Conservation (phyloP, 2,888 invertebrate species). For the Stenichneumon culpator region DNA sequence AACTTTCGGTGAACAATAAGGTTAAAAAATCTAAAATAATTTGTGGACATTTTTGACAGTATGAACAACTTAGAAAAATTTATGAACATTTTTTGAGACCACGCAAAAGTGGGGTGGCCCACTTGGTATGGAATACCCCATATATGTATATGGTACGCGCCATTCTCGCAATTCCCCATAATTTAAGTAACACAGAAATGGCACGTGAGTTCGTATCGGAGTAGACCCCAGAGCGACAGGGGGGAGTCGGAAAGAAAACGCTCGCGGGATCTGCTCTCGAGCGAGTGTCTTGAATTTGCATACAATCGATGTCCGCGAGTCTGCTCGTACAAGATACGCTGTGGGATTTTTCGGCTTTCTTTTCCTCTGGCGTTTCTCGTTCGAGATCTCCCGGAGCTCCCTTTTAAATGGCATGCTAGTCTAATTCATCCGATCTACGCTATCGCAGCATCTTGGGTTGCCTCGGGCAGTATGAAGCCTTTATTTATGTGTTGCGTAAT, state of each 20-base stretch:
- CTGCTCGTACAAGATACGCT: slow-evolving; percentile 19
- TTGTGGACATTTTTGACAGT: too few relatives aligned
- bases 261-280: slow-evolving; percentile 62
- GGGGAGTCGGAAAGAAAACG: slow-evolving; percentile 63
- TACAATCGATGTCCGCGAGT: slow-evolving; percentile 75
- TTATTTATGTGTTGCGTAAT: background rate
- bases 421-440: slow-evolving; percentile 72
- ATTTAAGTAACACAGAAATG: slow-evolving; percentile 8
- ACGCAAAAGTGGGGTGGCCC: too few relatives aligned
- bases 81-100: too few relatives aligned
- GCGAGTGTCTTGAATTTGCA: slow-evolving; percentile 75
- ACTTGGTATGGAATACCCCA: too few relatives aligned
- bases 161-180: slow-evolving; percentile 23
- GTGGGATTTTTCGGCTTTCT: slow-evolving; percentile 9
- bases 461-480: background rate
- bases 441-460: slow-evolving; percentile 64
- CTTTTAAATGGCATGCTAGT: slow-evolving; percentile 67
- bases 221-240: slow-evolving; percentile 46
- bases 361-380: slow-evolving; percentile 18
- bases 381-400: slow-evolving; percentile 32
- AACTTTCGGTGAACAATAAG: too few relatives aligned
- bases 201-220: slow-evolving; percentile 20
- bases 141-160: background rate
- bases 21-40: too few relatives aligned
- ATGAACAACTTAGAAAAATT: too few relatives aligned